Base-by-base conservation (phyloP, 2,113 vertebrate species). In the Taxidea taxus region DNA sequence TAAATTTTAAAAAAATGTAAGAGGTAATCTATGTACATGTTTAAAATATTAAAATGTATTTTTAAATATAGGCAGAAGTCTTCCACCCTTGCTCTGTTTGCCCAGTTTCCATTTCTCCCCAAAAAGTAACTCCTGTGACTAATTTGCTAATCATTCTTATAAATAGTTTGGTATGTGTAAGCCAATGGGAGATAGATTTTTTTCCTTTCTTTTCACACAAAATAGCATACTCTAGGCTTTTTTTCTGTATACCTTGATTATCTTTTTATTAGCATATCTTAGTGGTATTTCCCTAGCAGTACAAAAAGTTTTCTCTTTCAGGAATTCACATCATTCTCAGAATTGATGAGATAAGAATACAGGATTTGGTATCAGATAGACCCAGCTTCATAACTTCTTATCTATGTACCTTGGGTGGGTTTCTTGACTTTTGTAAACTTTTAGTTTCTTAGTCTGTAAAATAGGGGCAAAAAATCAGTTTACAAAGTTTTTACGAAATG, bases 1-100 rank as follows among this genome's bases (percentile, higher is more conserved):
- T 94, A 95, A 88, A 88, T 94, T 78, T 62, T 56, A 1, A 64
- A 97, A 94, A 56, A 31, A 39, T n/a, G 89, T 81, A 90, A 92
- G 51, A 95, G 86, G 81, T 81, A 81, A 95, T 85, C n/a, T 51
- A 72, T 39, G 23, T 84, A 58, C n/a, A 64, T 87, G 5, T 93
- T 93, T 93, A 62, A 86, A 84, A 87, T 64, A 56, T 87, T 70
- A 42, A 95, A 20, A 70, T 44, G 9, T 91, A 68, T 95, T 95
- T 93, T 58, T 68, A 81, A 95, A 96, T 20, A 86, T 4, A 78
- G 39, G 23, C 51, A 82, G 27, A 77, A 94, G 27, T 96, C 18
- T 82, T 13, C 20, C 9, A 66, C 16, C 51, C 64, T 90, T 84
- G 2, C 34, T 72, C 16, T 47, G 15, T n/a, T 60, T 58, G n/a